Conservation (phyloP, 2,888 invertebrate species). For the Leptinotarsa peninsularis region DNA sequence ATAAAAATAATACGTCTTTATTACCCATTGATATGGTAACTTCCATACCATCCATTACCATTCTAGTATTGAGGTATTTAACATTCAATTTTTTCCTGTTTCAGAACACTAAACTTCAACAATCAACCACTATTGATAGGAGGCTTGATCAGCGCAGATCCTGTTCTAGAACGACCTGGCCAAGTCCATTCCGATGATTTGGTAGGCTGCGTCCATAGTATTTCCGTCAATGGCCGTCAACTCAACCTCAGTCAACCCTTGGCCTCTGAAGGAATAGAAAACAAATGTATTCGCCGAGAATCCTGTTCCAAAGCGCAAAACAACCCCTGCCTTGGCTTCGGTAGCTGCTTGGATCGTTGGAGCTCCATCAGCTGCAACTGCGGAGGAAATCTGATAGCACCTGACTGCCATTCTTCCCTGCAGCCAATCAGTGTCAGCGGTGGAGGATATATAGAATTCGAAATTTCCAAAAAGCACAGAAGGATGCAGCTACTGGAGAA, state of each 20-base stretch:
- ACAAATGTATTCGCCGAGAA: constrained; percentile 81
- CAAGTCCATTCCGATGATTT: constrained; percentile 94
- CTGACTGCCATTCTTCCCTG: constrained; percentile 83
- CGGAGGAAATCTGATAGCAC: constrained; percentile 77
- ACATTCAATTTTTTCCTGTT: constrained; percentile 58
- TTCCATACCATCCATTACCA: not conserved
- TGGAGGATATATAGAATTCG: constrained; percentile 83
- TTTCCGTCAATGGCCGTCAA: constrained; percentile 86
- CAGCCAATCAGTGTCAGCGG: constrained; percentile 83
- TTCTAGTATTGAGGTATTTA: no score
- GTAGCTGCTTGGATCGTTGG: constrained; percentile 89
- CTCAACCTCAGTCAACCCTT: constrained; percentile 85
- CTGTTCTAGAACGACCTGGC: constrained; percentile 87
- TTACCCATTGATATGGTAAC: not conserved
- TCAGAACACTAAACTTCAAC: constrained; percentile 90
- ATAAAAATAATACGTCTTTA: not conserved
- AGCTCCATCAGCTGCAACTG: constrained; percentile 79
- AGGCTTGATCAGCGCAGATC: constrained; percentile 86
- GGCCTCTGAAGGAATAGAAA: constrained; percentile 77
- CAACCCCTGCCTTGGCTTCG: constrained; percentile 74
- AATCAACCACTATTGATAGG: constrained; percentile 88
- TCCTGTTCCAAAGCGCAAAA: constrained; percentile 70
- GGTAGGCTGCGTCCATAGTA: constrained; percentile 93
- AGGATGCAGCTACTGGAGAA: constrained; percentile 87
- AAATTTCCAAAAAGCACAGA: constrained; percentile 85